Conservation (phyloP, 2,113 vertebrate genomes). For the Cranoglanis bouderius region DNA sequence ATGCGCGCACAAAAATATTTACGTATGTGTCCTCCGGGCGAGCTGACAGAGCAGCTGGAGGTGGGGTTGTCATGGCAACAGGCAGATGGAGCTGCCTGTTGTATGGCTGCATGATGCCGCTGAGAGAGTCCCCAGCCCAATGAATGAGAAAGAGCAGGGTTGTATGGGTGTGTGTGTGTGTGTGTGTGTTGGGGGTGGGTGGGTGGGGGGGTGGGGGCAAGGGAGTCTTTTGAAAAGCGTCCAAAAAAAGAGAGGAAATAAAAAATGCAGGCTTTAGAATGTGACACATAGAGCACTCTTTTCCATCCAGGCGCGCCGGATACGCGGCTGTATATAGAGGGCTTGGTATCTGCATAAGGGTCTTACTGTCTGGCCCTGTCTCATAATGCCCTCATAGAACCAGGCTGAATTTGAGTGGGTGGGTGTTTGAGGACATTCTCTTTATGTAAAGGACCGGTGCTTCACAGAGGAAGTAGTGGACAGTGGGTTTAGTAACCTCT, state of each 20-base stretch:
- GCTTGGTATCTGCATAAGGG: constrained; percentile 48
- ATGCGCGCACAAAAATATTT: constrained; percentile 63
- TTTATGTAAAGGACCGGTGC: constrained; percentile 13
- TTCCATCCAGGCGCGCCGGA: constrained; percentile 32
- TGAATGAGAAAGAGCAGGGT: constrained; percentile 49
- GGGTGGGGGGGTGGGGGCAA: constrained; percentile 24
- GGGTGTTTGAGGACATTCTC: constrained; percentile 21
- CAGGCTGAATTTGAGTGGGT: constrained; percentile 16
- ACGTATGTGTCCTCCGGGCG: constrained; percentile 53
- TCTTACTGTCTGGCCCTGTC: constrained; percentile 46
- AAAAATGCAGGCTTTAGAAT: constrained; percentile 47
- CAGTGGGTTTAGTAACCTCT: neutral
- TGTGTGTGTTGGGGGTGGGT: neutral
- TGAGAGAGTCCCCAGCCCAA: constrained; percentile 63
- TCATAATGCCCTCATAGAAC: constrained; percentile 50
- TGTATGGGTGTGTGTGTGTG: constrained; percentile 42
- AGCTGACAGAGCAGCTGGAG: constrained; percentile 61
- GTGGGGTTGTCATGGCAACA: constrained; percentile 81
- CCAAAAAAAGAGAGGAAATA: constrained; percentile 13
- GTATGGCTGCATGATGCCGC: constrained; percentile 49
- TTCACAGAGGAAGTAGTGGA: constrained; percentile 26
- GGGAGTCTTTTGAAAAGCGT: constrained; percentile 44
- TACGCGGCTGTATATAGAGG: constrained; percentile 32
- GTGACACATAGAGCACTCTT: constrained; percentile 51
- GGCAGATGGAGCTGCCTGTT: constrained; percentile 62